A percentile compares a stretch with the other conserved stretches of the same genome.
phyloP scores from a whole-genome alignment of 2,113 vertebrate genomes.

The Pantherophis guttatus region DNA sequence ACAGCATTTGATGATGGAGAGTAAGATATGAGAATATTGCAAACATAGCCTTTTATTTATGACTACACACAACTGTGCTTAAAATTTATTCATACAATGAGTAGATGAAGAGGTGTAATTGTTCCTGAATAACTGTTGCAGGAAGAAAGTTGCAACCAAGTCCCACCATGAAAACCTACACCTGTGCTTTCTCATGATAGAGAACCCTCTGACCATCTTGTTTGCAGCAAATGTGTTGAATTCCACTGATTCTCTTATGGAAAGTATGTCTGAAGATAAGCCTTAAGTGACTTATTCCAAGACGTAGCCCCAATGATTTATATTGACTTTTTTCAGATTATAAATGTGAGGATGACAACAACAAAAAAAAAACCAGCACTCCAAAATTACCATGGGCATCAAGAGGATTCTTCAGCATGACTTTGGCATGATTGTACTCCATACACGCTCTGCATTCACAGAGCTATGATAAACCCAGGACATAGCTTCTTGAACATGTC shows the following conservation, averaged over 20 bases:
- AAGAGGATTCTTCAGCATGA: background rate
- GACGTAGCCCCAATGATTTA: background rate
- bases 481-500: background rate
- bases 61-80: conserved; percentile 14
- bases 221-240: conserved; percentile 32
- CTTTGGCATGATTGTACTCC: background rate
- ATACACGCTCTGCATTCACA: background rate
- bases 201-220: conserved; percentile 9
- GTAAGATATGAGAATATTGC: background rate
- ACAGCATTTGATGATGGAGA: background rate
- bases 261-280: background rate
- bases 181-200: background rate
- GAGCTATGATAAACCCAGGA: background rate
- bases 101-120: background rate
- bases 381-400: background rate
- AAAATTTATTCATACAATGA: background rate
- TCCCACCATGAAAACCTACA: background rate
- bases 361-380: background rate
- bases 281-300: background rate
- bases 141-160: background rate
- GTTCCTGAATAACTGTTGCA: background rate
- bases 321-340: background rate
- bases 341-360: background rate
- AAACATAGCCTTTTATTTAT: background rate
- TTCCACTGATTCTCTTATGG: conserved; percentile 10